Evolutionary conservation across 2,888 invertebrate species (phyloP), one percentile per base, ranked within the genome.

Genomic region (Listrodromus nycthemerus): DNA sequence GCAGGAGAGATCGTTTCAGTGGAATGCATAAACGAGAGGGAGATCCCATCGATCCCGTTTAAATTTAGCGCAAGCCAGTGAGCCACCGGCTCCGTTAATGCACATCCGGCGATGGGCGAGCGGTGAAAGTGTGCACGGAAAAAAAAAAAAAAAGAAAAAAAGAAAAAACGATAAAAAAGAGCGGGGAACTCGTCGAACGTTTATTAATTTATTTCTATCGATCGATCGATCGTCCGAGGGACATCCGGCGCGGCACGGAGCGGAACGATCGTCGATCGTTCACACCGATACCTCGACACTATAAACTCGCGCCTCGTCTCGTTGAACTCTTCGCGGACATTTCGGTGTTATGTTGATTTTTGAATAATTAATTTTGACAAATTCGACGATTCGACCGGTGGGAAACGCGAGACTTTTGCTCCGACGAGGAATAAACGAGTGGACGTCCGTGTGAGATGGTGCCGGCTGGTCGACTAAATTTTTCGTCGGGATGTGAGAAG

Each of bases 401-500:
- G n/a, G n/a, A 4, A 30, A 16, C 30, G 33, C 3, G 33, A 52
- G 8, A n/a, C 10, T 52, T 13, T 7, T 1, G 33, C 24, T 8
- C 30, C n/a, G 16, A 21, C 16, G 61, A 78, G 33, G 69, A 58
- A 33, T 37, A 10, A 66, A 76, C 13, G 58, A 58, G 16, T 16
- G 1, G 58, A 75, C 85, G 85, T 88, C 88, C 82, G 82, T 81
- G 85, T 84, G 73, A 83, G 84, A 83, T 88, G 88, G 86, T 83
- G 83, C 87, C 87, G 85, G 85, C 67, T 82, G 88, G 69, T 87
- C 84, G 89, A 90, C 90, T 90, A 88, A 89, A 87, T 87, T 85
- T 86, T 86, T 73, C 73, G 82, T 61, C 85, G 78, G 81, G 80
- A 79, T 27, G 27, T 78, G 71, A 24, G 48, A 58, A 78, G 75